Base-by-base conservation (phyloP, 2,797 vertebrate species). In the Liparis tanakae region DNA sequence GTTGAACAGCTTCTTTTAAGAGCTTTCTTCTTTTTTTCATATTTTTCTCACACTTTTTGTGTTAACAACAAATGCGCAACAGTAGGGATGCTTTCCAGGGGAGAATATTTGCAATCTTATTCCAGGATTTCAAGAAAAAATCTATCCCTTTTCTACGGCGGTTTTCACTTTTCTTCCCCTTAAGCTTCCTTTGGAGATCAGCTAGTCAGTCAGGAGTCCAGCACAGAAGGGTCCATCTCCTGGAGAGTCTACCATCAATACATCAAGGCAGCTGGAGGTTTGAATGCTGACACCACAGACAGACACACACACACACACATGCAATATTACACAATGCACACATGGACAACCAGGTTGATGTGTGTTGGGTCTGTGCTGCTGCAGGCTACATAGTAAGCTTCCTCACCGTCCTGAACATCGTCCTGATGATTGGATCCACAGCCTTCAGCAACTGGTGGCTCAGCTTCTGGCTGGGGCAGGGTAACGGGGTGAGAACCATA, bases 401-500 rank as follows among this genome's bases (percentile, higher is more conserved):
- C 51, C 44, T 93, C 22, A 54, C 73, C 7, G 0, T 94, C 9
- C 20, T 92, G 5, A 80, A 91, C 63, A 90, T 95, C 56, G 15
- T 91, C 44, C 54, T 96, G 67, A 88, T 94, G 81, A 89, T 95
- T 0, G 93, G 93, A 72, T 90, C 82, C 66, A 94, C 90, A 0
- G 85, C 88, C 37, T 94, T 96, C 83, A 93, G 92, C 84, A 95
- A 81, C 86, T 95, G 94, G 95, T 97, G 95, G 95, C 85, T 96
- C 74, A 94, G 95, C 70, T 86, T 78, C 78, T 96, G 95, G 96
- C 43, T 96, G 62, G 81, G 85, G 6, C 67, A 93, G 20, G 93
- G 94, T 33, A 83, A 94, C 12, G 92, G 93, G 94, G 95, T 96
- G 91, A 93, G 91, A 20, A 70, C 10, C 3, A 30, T 2, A 30